Conservation (phyloP, 2,113 vertebrate genomes). For the Heloderma charlesbogerti region DNA sequence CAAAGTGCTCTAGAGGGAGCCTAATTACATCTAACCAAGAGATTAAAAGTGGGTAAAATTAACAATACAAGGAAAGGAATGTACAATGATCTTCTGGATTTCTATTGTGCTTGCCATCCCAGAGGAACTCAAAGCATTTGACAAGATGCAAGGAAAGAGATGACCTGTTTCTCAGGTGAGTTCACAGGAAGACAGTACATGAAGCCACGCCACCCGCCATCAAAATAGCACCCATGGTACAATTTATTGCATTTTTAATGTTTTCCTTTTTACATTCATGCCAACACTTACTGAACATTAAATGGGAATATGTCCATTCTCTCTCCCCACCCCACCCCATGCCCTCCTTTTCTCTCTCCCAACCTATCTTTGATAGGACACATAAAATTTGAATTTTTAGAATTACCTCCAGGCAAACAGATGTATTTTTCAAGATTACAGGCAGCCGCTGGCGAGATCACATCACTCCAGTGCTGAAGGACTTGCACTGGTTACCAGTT, state of each 20-base stretch:
- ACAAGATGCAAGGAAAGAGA: slow-evolving; percentile 2
- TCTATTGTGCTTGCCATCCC: slow-evolving; percentile 27
- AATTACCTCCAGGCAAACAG: not conserved
- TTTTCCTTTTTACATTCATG: slow-evolving; percentile 8
- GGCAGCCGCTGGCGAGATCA: too few species aligned
- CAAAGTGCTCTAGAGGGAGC: slow-evolving; percentile 15
- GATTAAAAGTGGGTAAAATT: slow-evolving; percentile 11
- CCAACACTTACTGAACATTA: not conserved
- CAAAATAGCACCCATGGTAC: not conserved
- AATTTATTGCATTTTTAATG: not conserved
- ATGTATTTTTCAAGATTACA: too few species aligned
- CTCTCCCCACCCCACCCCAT: not conserved
- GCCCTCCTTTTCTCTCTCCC: too few species aligned
- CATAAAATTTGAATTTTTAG: not conserved
- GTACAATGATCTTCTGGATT: slow-evolving; percentile 25
- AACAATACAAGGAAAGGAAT: slow-evolving; percentile 21
- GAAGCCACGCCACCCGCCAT: not conserved
- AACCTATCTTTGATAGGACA: not conserved
- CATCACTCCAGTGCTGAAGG: too few species aligned
- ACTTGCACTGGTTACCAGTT: too few species aligned
- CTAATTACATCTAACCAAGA: slow-evolving; percentile 30
- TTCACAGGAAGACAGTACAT: not conserved
- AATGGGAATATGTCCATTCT: not conserved
- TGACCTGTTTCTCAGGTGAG: slow-evolving; percentile 14
- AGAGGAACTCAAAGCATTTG: slow-evolving; percentile 5